phyloP scores from a whole-genome alignment of 1,140 invertebrate genomes.

The Helicoverpa armigera region DNA sequence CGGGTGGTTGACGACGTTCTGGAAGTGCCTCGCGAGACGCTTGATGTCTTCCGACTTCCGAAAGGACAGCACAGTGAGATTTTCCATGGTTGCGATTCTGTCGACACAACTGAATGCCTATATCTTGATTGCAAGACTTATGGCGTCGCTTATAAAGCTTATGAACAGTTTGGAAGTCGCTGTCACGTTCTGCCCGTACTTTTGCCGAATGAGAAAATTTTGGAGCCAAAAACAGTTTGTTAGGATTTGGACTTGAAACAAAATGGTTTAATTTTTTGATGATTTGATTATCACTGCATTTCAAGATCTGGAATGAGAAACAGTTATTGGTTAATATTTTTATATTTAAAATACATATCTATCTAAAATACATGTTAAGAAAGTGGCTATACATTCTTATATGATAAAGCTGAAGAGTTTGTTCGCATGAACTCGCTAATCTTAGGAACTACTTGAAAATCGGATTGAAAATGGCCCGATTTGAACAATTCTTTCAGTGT shows the following conservation, averaged over 20 bases:
- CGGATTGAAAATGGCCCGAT: too few species aligned
- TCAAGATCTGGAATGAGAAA: constrained; percentile 80
- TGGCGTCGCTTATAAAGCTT: constrained; percentile 41
- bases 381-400: too few species aligned
- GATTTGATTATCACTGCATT: constrained; percentile 80
- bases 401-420: too few species aligned
- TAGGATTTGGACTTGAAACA: constrained; percentile 53
- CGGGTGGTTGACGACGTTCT: constrained; percentile 73
- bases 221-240: constrained; percentile 47
- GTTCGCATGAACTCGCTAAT: too few species aligned
- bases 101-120: constrained; percentile 48
- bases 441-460: too few species aligned
- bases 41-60: constrained; percentile 77
- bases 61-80: constrained; percentile 75
- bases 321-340: constrained; percentile 17
- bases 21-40: constrained; percentile 73
- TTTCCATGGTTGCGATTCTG: constrained; percentile 65
- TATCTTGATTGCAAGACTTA: constrained; percentile 39
- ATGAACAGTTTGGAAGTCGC: constrained; percentile 27
- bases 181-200: constrained; percentile 72
- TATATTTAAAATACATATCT: too few species aligned
- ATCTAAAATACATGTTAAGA: neutral
- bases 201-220: constrained; percentile 43
- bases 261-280: constrained; percentile 56
- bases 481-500: too few species aligned